These are phyloP conservation scores for Vulpes ferrilata DNA, from an alignment of 2,113 vertebrate species.

Conservation along the genomic window DNA sequence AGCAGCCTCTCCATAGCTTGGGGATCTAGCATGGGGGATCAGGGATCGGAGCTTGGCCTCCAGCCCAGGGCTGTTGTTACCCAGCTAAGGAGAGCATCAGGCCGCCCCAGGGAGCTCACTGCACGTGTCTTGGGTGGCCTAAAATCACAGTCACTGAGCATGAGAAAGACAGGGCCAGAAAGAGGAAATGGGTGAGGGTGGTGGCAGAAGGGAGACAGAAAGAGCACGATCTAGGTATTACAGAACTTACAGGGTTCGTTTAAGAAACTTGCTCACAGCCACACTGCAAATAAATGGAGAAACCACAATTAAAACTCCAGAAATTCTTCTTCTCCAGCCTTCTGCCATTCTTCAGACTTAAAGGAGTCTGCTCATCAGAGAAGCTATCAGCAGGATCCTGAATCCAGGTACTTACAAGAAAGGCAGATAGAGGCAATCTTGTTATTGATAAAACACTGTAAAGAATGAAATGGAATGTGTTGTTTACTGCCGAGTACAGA, in stretches of 20 bases:
- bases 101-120: neutral
- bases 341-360: conserved; percentile 19
- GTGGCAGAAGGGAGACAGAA: neutral
- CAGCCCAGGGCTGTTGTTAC: neutral
- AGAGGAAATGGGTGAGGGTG: neutral
- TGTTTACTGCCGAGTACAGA: conserved; percentile 70
- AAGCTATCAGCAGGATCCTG: conserved; percentile 63
- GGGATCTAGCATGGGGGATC: neutral
- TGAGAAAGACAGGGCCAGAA: neutral
- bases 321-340: neutral
- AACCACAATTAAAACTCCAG: neutral
- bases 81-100: neutral
- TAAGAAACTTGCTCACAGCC: conserved; percentile 12
- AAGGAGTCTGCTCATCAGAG: conserved; percentile 41
- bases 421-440: conserved; percentile 70
- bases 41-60: neutral
- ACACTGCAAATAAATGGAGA: neutral
- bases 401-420: conserved; percentile 67
- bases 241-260: neutral
- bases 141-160: neutral
- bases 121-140: neutral
- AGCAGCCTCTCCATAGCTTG: neutral
- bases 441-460: conserved; percentile 76
- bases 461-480: conserved; percentile 76
- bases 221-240: neutral